Evolutionary conservation across 2,797 vertebrate species (phyloP).

Genomic region (Melopsittacus undulatus): DNA sequence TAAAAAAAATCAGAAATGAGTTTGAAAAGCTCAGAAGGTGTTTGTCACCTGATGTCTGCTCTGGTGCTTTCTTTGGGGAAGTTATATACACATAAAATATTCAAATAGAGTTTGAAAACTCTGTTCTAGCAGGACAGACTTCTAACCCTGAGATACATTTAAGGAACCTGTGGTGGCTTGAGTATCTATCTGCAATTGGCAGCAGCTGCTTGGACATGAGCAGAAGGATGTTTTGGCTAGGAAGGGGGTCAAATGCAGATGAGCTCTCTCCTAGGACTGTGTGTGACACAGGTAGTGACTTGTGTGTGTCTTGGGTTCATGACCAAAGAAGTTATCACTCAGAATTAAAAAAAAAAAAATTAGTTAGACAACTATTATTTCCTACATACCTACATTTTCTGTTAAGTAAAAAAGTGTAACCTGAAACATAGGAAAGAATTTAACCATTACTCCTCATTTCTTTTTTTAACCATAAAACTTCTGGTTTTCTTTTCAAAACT

Average conservation of each 20-base stretch:
- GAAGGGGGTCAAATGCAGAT: background rate
- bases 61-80: background rate
- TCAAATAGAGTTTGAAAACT: background rate
- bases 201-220: background rate
- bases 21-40: background rate
- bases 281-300: background rate
- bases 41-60: background rate
- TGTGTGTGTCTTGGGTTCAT: background rate
- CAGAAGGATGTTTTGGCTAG: background rate
- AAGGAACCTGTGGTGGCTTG: background rate
- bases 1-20: background rate
- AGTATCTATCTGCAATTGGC: background rate
- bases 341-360: background rate
- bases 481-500: background rate
- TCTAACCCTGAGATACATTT: background rate
- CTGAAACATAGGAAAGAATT: background rate
- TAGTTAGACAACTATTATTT: background rate
- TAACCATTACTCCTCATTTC: background rate
- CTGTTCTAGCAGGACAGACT: background rate
- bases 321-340: background rate
- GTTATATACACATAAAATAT: background rate
- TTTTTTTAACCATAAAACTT: background rate
- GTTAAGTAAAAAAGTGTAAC: background rate
- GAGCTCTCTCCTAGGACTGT: background rate
- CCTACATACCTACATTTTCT: background rate